Percentiles rank a stretch among this genome's conserved stretches.
Evolutionary conservation across 2,797 vertebrate species (phyloP).

Genomic region (Sebastes taczanowskii): DNA sequence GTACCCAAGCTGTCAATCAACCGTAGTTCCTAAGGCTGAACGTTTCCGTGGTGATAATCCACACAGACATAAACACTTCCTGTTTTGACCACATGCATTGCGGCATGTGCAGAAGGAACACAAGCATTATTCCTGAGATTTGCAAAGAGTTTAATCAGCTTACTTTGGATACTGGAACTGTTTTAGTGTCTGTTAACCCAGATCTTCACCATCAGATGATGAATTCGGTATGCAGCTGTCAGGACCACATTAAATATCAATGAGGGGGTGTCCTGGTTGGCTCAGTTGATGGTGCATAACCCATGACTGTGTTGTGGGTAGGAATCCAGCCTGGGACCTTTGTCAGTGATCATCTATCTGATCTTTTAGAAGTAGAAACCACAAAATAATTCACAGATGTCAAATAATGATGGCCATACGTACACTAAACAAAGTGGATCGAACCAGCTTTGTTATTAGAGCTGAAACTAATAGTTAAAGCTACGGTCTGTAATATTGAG

Average conservation of each 20-base stretch:
- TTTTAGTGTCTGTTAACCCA: neutral
- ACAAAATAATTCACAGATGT: neutral
- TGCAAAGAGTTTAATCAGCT: neutral
- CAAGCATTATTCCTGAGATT: neutral
- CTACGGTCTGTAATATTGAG: neutral
- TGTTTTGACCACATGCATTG: conserved; percentile 4
- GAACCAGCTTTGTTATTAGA: neutral
- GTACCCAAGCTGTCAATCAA: conserved; percentile 34
- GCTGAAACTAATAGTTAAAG: neutral
- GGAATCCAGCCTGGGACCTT: neutral
- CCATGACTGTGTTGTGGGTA: neutral
- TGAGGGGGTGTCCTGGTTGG: neutral
- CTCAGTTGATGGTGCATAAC: conserved; percentile 1
- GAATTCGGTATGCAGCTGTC: conserved; percentile 6
- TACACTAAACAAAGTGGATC: neutral
- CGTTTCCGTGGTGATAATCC: conserved; percentile 55
- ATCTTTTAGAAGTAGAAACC: neutral
- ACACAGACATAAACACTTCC: conserved; percentile 43
- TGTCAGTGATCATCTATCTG: neutral
- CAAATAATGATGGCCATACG: neutral
- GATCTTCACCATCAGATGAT: neutral
- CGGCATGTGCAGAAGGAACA: neutral
- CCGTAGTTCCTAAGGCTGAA: conserved; percentile 29
- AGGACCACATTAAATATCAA: conserved; percentile 19
- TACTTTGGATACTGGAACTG: neutral